A percentile compares a stretch with the other conserved stretches of the same genome.
phyloP scores from a whole-genome alignment of 2,113 vertebrate genomes.

The Saccopteryx leptura region DNA sequence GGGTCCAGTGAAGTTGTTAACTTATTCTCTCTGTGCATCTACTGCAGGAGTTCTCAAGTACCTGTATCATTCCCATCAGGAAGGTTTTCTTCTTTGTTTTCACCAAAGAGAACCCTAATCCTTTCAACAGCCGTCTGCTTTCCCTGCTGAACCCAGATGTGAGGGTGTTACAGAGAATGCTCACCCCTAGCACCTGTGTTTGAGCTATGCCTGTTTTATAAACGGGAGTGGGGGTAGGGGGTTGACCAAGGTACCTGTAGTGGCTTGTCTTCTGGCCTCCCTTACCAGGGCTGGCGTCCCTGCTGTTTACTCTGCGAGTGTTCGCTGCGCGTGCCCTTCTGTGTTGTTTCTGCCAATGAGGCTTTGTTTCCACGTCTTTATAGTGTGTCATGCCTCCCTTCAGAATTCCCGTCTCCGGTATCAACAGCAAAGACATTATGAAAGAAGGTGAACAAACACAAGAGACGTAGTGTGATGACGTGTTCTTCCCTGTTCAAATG shows the following conservation, averaged over 20 bases:
- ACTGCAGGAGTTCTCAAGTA: neutral
- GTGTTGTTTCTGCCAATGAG: constrained; percentile 56
- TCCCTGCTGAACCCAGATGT: neutral
- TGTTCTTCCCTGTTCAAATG: constrained; percentile 47
- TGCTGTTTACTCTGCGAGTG: constrained; percentile 42
- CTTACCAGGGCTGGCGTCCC: neutral
- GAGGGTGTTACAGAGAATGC: neutral
- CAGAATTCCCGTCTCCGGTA: neutral
- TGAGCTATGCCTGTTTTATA: neutral
- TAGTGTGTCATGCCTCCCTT: neutral
- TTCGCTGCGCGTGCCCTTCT: neutral
- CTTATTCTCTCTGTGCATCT: neutral
- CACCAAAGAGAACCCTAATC: constrained; percentile 15
- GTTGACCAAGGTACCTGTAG: constrained; percentile 31
- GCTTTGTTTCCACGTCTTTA: constrained; percentile 4
- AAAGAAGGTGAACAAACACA: constrained; percentile 28
- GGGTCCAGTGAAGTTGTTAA: neutral
- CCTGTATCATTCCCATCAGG: neutral
- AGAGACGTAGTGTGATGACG: neutral
- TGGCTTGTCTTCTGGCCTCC: constrained; percentile 6
- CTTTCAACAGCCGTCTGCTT: neutral
- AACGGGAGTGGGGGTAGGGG: constrained; percentile 22
- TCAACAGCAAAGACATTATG: neutral
- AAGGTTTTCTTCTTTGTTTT: constrained; percentile 1
- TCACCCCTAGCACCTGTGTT: neutral